Conservation (phyloP, 2,888 invertebrate species). For the Drosophila mercatorum region DNA sequence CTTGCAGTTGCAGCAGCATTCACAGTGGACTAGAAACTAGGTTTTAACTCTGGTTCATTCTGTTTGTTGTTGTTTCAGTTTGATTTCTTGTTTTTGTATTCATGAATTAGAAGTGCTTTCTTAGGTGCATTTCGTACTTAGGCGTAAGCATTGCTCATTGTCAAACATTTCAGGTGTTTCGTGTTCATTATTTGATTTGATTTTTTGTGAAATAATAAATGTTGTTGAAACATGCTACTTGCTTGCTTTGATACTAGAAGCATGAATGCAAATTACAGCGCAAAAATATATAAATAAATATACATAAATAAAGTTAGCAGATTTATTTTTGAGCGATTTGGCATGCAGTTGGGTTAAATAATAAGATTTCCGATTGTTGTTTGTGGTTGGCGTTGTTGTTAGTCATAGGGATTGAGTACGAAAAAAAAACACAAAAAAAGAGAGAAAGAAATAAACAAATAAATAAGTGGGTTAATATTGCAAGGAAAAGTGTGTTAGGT, state of each 20-base stretch:
- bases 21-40: conserved; percentile 38
- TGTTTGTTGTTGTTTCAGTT: conserved; percentile 16
- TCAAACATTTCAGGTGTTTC: conserved; percentile 13
- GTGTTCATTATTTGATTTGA: conserved; percentile 5
- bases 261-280: conserved; percentile 5
- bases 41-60: conserved; percentile 23
- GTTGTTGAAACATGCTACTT: conserved; percentile 52
- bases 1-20: conserved; percentile 42
- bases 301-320: background rate
- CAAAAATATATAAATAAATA: background rate
- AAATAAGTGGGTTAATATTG: conserved; percentile 63
- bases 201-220: background rate
- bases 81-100: conserved; percentile 8
- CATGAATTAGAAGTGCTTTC: conserved; percentile 1
- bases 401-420: conserved; percentile 39
- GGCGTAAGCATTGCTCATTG: conserved; percentile 57
- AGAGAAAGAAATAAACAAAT: conserved; percentile 38
- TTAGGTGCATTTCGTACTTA: conserved; percentile 63
- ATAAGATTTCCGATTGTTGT: conserved; percentile 42
- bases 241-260: conserved; percentile 60
- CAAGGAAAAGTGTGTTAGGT: conserved; percentile 24
- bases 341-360: conserved; percentile 37
- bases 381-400: conserved; percentile 39
- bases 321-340: conserved; percentile 12
- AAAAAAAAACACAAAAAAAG: conserved; percentile 11